A percentile compares a stretch with the other conserved stretches of the same genome.
These are phyloP conservation scores for Aleadryas rufinucha DNA, from an alignment of 2,113 vertebrate species.

Conservation along the genomic window DNA sequence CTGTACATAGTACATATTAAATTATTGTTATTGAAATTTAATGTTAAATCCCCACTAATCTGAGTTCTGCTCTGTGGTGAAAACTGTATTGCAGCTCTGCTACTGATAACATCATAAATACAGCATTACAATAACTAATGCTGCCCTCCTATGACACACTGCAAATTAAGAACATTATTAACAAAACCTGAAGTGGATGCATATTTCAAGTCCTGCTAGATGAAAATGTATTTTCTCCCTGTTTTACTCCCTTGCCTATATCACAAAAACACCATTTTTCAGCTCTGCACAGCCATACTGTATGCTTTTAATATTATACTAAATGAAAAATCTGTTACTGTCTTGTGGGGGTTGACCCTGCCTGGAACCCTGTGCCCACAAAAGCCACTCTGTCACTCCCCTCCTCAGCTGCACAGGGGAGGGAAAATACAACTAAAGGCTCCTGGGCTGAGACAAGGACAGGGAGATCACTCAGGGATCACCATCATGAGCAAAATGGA, in stretches of 20 bases:
- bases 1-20: neutral
- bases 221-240: constrained; percentile 27
- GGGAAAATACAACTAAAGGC: neutral
- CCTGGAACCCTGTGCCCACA: neutral
- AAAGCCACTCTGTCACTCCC: neutral
- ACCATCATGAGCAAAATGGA: neutral
- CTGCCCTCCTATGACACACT: constrained; percentile 47
- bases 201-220: neutral
- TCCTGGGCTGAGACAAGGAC: neutral
- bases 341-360: neutral
- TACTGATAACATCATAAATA: constrained; percentile 36
- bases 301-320: neutral
- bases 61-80: neutral
- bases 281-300: neutral
- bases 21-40: constrained; percentile 41
- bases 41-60: constrained; percentile 33
- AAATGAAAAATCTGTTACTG: constrained; percentile 9
- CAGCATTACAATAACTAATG: constrained; percentile 48
- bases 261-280: constrained; percentile 5
- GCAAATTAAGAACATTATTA: constrained; percentile 67
- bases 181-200: constrained; percentile 53
- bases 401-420: neutral
- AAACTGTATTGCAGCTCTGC: constrained; percentile 5
- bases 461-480: neutral
- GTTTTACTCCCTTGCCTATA: constrained; percentile 7